Percentiles rank a stretch among this genome's conserved stretches.
Evolutionary conservation across 92 coral and sea anemone genomes (phyloP).

Genomic region (Meandrina meandrites): DNA sequence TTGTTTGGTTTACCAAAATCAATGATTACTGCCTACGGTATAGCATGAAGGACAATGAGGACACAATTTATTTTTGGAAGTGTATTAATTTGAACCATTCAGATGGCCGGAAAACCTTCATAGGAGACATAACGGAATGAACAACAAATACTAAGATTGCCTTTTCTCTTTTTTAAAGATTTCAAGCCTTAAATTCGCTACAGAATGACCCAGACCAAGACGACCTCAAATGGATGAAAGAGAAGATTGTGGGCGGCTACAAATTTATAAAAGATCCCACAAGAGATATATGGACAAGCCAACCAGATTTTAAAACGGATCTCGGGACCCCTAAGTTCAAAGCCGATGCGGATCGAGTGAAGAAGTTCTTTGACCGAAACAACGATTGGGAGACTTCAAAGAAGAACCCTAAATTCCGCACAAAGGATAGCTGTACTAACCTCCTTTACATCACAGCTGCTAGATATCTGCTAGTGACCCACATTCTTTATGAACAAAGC

Average conservation of each 20-base stretch:
- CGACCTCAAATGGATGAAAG: slow-evolving; percentile 61
- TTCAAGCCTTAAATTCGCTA: slow-evolving; percentile 8
- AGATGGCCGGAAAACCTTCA: too few species aligned
- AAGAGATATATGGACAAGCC: slow-evolving; percentile 34
- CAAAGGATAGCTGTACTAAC: slow-evolving; percentile 33
- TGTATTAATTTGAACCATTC: too few species aligned
- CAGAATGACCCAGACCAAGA: not conserved
- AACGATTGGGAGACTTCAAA: slow-evolving; percentile 53
- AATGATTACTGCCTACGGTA: too few species aligned
- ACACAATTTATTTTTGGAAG: too few species aligned
- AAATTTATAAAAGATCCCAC: slow-evolving; percentile 36
- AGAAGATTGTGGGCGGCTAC: slow-evolving; percentile 58
- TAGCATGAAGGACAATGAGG: too few species aligned
- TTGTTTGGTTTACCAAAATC: not conserved
- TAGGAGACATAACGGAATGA: too few species aligned
- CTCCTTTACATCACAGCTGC: slow-evolving; percentile 34
- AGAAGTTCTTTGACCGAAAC: slow-evolving; percentile 59
- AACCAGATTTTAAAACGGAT: slow-evolving; percentile 45
- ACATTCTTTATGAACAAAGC: not conserved
- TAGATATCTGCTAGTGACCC: slow-evolving; percentile 18
- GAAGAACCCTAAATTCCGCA: slow-evolving; percentile 27
- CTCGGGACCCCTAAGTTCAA: slow-evolving; percentile 49
- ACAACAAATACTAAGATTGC: too few species aligned
- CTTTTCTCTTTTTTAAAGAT: not conserved
- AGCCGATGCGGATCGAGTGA: slow-evolving; percentile 18